Evolutionary conservation across 2,797 vertebrate genomes (phyloP).

Genomic region (Basileuterus tristriatus): DNA sequence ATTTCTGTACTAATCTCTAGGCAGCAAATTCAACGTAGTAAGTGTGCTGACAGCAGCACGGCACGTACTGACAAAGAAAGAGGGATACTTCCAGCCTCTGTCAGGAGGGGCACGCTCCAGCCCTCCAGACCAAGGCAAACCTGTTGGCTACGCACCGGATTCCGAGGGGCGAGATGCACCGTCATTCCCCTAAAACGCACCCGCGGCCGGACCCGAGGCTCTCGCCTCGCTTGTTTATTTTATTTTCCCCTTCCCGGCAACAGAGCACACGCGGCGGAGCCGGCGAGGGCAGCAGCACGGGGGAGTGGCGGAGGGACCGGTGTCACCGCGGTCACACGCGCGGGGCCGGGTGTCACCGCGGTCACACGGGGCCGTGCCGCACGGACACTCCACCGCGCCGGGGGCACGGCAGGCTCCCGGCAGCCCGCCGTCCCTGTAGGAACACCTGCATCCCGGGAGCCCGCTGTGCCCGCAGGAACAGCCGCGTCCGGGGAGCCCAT

Average conservation of each 20-base stretch:
- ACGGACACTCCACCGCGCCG: not conserved
- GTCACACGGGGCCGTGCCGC: not conserved
- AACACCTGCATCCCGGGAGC: not conserved
- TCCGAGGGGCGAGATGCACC: constrained; percentile 40
- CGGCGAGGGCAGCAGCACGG: not conserved
- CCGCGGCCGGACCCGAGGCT: not conserved
- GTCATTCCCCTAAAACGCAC: constrained; percentile 1
- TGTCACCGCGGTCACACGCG: not conserved
- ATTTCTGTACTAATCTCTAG: not conserved
- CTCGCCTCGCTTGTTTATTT: not conserved
- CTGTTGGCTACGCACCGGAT: constrained; percentile 32
- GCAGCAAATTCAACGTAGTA: not conserved
- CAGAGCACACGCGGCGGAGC: not conserved
- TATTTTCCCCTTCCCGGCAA: not conserved
- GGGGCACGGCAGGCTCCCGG: not conserved
- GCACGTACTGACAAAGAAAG: not conserved
- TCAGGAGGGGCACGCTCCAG: not conserved
- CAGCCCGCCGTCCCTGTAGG: not conserved
- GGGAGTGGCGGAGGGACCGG: not conserved
- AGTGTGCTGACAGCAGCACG: not conserved
- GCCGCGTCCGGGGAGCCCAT: not conserved
- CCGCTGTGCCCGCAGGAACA: not conserved
- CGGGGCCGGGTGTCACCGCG: not conserved
- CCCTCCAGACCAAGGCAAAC: not conserved
- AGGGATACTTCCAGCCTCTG: not conserved